Evolutionary conservation across 30 jellyfish, hydroid and myxozoan genomes (phyloP).

Genomic region (Hydractinia echinata): DNA sequence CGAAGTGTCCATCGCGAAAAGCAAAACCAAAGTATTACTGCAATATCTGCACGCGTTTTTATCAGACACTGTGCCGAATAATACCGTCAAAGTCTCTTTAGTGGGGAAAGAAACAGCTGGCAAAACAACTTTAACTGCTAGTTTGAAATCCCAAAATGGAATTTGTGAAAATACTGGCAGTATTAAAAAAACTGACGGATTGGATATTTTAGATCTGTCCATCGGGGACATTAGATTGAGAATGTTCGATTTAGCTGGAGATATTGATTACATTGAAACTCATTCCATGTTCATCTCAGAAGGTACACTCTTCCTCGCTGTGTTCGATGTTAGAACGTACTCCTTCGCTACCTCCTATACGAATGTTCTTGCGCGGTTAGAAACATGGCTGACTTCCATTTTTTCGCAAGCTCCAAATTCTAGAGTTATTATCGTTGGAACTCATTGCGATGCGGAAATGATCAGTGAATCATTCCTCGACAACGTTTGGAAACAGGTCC

Average conservation of each 20-base stretch:
- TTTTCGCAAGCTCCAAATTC: slow-evolving; percentile 38
- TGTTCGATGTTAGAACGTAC: slow-evolving; percentile 29
- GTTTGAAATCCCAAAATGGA: slow-evolving; percentile 25
- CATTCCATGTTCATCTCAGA: slow-evolving; percentile 46
- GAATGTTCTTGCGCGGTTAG: slow-evolving; percentile 25
- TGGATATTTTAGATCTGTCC: slow-evolving; percentile 19
- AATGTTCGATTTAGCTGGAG: slow-evolving; percentile 47
- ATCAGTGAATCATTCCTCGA: slow-evolving; percentile 28
- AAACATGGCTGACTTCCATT: slow-evolving; percentile 38
- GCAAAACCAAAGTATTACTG: slow-evolving; percentile 12
- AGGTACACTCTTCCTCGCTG: slow-evolving; percentile 39
- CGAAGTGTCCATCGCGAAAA: slow-evolving; percentile 29
- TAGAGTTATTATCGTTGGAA: slow-evolving; percentile 36
- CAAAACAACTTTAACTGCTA: slow-evolving; percentile 21
- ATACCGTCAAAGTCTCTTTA: slow-evolving; percentile 27
- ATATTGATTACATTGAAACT: slow-evolving; percentile 40
- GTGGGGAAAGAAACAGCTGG: slow-evolving; percentile 41
- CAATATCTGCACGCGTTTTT: slow-evolving; percentile 27
- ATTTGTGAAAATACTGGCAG: not conserved
- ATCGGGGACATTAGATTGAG: slow-evolving; percentile 20
- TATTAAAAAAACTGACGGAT: slow-evolving; percentile 33
- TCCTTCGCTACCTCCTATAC: slow-evolving; percentile 19
- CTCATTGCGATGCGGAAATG: slow-evolving; percentile 41
- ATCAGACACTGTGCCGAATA: slow-evolving; percentile 9
- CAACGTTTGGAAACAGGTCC: slow-evolving; percentile 19